Conservation (phyloP, 2,888 invertebrate species). For the Lochmaea capreae region DNA sequence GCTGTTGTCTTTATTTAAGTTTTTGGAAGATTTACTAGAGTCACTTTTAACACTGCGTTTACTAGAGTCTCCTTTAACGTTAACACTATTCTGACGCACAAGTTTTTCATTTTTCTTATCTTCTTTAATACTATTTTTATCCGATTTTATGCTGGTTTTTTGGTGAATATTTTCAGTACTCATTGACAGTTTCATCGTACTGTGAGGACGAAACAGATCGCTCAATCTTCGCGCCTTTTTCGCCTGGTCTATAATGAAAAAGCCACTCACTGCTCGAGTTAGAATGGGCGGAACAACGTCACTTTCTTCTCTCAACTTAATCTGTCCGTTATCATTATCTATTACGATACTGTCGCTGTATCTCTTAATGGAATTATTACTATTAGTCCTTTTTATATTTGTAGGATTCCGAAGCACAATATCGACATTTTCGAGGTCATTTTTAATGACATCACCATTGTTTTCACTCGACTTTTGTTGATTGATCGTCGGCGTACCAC, state of each 20-base stretch:
- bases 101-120: slow-evolving; percentile 44
- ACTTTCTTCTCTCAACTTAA: slow-evolving; percentile 47
- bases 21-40: slow-evolving; percentile 27
- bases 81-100: slow-evolving; percentile 36
- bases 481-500: slow-evolving; percentile 5
- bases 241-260: slow-evolving; percentile 55
- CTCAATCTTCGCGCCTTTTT: slow-evolving; percentile 60
- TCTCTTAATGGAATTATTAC: slow-evolving; percentile 54
- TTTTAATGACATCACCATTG: slow-evolving; percentile 45
- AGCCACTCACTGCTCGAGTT: slow-evolving; percentile 57
- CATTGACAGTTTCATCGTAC: slow-evolving; percentile 47
- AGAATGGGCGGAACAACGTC: slow-evolving; percentile 46
- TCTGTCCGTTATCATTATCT: slow-evolving; percentile 47
- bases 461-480: slow-evolving; percentile 12
- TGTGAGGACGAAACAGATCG: slow-evolving; percentile 58
- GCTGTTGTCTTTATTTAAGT: slow-evolving; percentile 34
- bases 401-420: slow-evolving; percentile 54
- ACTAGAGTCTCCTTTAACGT: slow-evolving; percentile 35
- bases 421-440: slow-evolving; percentile 50
- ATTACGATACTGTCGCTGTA: slow-evolving; percentile 64
- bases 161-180: slow-evolving; percentile 57
- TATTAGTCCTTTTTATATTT: slow-evolving; percentile 43
- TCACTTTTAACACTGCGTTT: slow-evolving; percentile 33
- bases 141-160: slow-evolving; percentile 49
- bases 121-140: slow-evolving; percentile 45